These are phyloP conservation scores for Hozukius guyotensis DNA, from an alignment of 2,797 vertebrate genomes.

Conservation along the genomic window DNA sequence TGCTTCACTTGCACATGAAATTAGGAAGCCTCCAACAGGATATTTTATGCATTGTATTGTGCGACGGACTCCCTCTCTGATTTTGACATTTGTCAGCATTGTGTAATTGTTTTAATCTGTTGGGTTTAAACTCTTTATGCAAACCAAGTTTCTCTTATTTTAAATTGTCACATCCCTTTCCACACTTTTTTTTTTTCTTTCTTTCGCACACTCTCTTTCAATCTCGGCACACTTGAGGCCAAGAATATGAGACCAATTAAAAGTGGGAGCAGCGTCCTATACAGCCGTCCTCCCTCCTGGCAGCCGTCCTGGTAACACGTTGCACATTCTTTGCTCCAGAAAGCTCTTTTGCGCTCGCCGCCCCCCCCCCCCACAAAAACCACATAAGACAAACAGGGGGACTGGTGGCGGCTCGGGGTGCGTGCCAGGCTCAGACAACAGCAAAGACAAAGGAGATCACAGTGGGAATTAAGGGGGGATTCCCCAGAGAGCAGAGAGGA, in stretches of 20 bases:
- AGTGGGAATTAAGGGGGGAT: slow-evolving; percentile 48
- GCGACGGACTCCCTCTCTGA: not conserved
- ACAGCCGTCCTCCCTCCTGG: slow-evolving; percentile 45
- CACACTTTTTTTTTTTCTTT: not conserved
- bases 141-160: not conserved
- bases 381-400: slow-evolving; percentile 53
- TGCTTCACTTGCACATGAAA: slow-evolving; percentile 25
- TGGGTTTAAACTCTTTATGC: not conserved
- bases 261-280: slow-evolving; percentile 39
- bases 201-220: slow-evolving; percentile 20
- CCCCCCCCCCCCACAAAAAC: not conserved
- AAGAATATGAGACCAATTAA: slow-evolving; percentile 73
- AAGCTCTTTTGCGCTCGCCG: slow-evolving; percentile 22
- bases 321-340: slow-evolving; percentile 64
- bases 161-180: slow-evolving; percentile 10
- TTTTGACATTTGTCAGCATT: not conserved
- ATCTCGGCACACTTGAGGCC: slow-evolving; percentile 40
- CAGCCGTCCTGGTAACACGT: slow-evolving; percentile 53
- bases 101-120: slow-evolving; percentile 18
- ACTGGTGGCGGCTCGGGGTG: slow-evolving; percentile 38
- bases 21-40: not conserved
- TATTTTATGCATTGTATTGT: not conserved
- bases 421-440: slow-evolving; percentile 50
- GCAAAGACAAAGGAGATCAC: slow-evolving; percentile 63
- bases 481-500: slow-evolving; percentile 51